Evolutionary conservation across 2,888 invertebrate genomes (phyloP), one percentile per base, ranked within the genome.

Genomic region (Pteria penguin): DNA sequence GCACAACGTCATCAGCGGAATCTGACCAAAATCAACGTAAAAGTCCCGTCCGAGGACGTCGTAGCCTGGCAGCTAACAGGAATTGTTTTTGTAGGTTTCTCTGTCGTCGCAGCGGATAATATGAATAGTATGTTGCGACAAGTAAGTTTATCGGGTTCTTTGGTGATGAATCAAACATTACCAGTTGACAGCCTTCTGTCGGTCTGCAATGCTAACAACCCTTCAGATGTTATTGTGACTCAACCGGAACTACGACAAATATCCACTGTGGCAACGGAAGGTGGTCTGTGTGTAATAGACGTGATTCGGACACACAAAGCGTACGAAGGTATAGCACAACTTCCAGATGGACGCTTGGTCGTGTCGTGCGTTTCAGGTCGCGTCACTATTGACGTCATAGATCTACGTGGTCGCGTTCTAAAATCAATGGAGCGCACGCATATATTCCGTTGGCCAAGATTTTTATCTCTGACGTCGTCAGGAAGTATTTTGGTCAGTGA

Each of bases 51-150:
- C 22, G 72, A 80, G 11, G 31, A 65, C 8, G 76, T 74, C 4
- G 71, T 75, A 14, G 78, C 78, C 18, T 85, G 84, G 84, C 84
- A 85, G 33, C 63, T 85, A 18, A 85, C 84, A n/a, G 82, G 84
- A 8, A 71, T 85, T 4, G 79, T 76, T 1, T 73, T 83, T 24
- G 72, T 82, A 29, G 80, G 77, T 29, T 76, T 78, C 57, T 73
- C 65, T 24, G 57, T 82, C 14, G 75, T 85, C 1, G 74, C 81
- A 8, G 74, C 78, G 2, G 84, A 85, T 62, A 78, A 82, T 8
- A 75, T 80, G n/a, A 85, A 85, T 55, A 69, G 79, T 1, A 75
- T 77, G 69, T 54, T 85, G 4, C 65, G 81, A 24, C 79, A 78
- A 65, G 76, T 78, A n/a, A 62, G 75, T 27, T 67, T 77, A 8